phyloP scores from a whole-genome alignment of 2,113 vertebrate species.

The Poecile atricapillus region DNA sequence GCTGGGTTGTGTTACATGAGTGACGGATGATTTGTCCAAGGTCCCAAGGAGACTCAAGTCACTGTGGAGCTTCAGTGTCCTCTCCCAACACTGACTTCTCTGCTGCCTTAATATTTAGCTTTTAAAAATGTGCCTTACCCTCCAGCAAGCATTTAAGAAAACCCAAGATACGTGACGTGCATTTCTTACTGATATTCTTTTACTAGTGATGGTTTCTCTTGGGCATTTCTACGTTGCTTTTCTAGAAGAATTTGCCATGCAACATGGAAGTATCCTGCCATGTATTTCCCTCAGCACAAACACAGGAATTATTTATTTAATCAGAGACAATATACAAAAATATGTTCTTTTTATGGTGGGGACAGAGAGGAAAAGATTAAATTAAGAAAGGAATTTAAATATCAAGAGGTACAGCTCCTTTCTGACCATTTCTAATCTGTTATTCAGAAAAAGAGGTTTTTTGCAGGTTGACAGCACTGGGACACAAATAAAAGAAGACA shows the following conservation, averaged over 20 bases:
- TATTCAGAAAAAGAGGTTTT: background rate
- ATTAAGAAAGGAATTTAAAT: background rate
- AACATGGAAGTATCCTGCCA: background rate
- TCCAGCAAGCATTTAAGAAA: background rate
- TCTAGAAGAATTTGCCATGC: background rate
- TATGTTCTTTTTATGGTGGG: accelerated
- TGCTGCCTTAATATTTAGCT: background rate
- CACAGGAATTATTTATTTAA: background rate
- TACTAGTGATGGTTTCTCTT: background rate
- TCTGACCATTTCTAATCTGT: background rate
- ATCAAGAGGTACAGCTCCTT: background rate
- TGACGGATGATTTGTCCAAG: background rate
- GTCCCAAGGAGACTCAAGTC: background rate
- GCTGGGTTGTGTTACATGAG: accelerated
- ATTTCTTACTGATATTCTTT: background rate
- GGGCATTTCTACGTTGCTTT: background rate
- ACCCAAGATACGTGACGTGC: background rate
- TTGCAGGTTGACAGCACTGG: background rate
- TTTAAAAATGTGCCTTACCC: background rate
- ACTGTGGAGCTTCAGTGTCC: background rate
- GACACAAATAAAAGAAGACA: background rate
- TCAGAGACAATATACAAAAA: background rate
- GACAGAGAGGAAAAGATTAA: background rate
- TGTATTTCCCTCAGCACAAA: accelerated
- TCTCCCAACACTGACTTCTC: background rate